Evolutionary conservation across 2,113 vertebrate species (phyloP).

Genomic region (Clarias gariepinus): DNA sequence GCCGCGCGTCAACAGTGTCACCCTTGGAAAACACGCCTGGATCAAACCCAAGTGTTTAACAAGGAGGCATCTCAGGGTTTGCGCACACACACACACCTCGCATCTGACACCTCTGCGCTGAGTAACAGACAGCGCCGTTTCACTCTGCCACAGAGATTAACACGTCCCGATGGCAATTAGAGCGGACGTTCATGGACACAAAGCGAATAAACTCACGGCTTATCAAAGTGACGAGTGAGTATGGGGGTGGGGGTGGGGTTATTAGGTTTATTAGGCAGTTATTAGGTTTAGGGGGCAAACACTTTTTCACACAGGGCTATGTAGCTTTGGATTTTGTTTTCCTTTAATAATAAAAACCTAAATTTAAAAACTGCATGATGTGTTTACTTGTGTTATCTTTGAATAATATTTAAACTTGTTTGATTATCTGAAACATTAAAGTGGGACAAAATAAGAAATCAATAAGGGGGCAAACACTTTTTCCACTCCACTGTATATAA

Average conservation of each 20-base stretch:
- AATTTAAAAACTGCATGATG: too few relatives aligned
- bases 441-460: too few relatives aligned
- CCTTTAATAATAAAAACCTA: too few relatives aligned
- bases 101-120: not conserved
- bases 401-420: too few relatives aligned
- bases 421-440: too few relatives aligned
- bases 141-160: constrained; percentile 17
- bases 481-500: too few relatives aligned
- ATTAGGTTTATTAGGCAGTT: too few relatives aligned
- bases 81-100: constrained; percentile 13
- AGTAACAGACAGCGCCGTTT: not conserved
- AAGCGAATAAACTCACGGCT: not conserved
- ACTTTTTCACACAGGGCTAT: too few relatives aligned
- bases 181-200: not conserved
- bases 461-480: too few relatives aligned
- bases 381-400: too few relatives aligned
- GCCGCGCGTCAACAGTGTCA: not conserved
- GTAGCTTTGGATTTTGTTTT: too few relatives aligned
- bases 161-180: not conserved
- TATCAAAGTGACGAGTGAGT: not conserved
- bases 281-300: too few relatives aligned
- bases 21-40: not conserved
- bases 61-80: not conserved
- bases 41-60: not conserved
- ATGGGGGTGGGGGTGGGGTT: not conserved